A percentile compares a stretch with the other conserved stretches of the same genome.
These are phyloP conservation scores for Antedon bifida DNA, from an alignment of 35 echinoderm and acorn worm species.

Conservation along the genomic window DNA sequence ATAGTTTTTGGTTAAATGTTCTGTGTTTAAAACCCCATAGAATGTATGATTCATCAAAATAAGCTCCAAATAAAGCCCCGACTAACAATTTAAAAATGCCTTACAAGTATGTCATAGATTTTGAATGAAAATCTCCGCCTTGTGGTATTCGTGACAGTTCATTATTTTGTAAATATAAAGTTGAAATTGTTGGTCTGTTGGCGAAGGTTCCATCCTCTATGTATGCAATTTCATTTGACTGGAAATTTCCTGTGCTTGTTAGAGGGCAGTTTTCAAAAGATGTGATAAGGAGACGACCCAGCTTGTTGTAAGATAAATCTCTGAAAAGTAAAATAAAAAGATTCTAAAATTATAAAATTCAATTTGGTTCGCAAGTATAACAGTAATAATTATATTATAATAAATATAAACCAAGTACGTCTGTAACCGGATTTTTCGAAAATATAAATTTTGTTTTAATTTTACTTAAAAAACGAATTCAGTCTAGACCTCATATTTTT, in stretches of 20 bases:
- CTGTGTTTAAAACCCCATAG: background rate
- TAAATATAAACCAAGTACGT: too few relatives aligned
- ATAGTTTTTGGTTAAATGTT: too few relatives aligned
- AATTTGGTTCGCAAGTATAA: too few relatives aligned
- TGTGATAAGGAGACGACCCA: slow-evolving; percentile 59
- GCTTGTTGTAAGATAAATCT: slow-evolving; percentile 28
- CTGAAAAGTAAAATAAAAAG: slow-evolving; percentile 10
- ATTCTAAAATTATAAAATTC: background rate
- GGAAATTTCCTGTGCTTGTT: background rate
- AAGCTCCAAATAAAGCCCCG: too few relatives aligned
- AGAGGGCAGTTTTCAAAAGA: slow-evolving; percentile 80
- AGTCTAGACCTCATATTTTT: too few relatives aligned
- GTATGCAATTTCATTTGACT: slow-evolving; percentile 72
- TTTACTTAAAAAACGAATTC: too few relatives aligned
- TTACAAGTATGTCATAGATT: slow-evolving; percentile 31
- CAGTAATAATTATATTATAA: background rate
- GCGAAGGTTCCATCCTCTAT: slow-evolving; percentile 75
- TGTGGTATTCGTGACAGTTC: slow-evolving; percentile 47
- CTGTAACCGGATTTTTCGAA: too few relatives aligned
- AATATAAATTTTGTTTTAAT: too few relatives aligned
- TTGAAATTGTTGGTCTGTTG: slow-evolving; percentile 11
- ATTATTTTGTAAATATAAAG: slow-evolving; percentile 35
- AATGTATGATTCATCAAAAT: background rate
- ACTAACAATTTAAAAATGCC: background rate
- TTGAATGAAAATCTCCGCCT: slow-evolving; percentile 45